These are phyloP conservation scores for Bombus consobrinus DNA, from an alignment of 1,140 invertebrate species.

Conservation along the genomic window DNA sequence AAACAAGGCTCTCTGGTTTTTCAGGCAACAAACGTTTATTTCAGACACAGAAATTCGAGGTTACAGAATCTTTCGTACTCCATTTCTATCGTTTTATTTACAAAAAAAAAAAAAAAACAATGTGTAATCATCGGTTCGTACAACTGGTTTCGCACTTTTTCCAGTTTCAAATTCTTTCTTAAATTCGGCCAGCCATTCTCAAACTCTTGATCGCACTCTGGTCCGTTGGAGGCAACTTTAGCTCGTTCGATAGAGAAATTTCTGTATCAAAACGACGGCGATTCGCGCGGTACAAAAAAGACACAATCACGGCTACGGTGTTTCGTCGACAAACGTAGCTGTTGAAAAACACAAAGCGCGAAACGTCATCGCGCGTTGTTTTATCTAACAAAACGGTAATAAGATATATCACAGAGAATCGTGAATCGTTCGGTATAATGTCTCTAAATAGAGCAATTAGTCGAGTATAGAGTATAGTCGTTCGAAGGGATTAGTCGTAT, in stretches of 20 bases:
- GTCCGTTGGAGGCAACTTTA: background rate
- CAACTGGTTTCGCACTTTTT: slow-evolving; percentile 35
- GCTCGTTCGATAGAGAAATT: slow-evolving; percentile 5
- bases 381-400: background rate
- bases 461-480: background rate
- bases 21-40: slow-evolving; percentile 68
- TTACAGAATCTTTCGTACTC: slow-evolving; percentile 50
- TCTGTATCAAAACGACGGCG: slow-evolving; percentile 15
- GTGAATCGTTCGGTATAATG: slow-evolving; percentile 34
- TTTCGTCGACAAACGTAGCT: background rate
- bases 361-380: background rate
- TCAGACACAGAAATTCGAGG: slow-evolving; percentile 63
- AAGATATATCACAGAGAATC: slow-evolving; percentile 59
- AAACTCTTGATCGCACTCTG: slow-evolving; percentile 58
- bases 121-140: slow-evolving; percentile 27
- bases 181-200: slow-evolving; percentile 71
- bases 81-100: slow-evolving; percentile 31
- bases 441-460: slow-evolving; percentile 19
- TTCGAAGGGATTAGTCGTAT: slow-evolving; percentile 16
- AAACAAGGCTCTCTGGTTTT: slow-evolving; percentile 61
- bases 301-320: background rate
- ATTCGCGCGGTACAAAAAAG: background rate
- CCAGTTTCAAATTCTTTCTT: background rate
- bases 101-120: slow-evolving; percentile 20
- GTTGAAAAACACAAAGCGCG: background rate